phyloP scores from a whole-genome alignment of 1,140 invertebrate genomes.

The Sarcophaga bullata region DNA sequence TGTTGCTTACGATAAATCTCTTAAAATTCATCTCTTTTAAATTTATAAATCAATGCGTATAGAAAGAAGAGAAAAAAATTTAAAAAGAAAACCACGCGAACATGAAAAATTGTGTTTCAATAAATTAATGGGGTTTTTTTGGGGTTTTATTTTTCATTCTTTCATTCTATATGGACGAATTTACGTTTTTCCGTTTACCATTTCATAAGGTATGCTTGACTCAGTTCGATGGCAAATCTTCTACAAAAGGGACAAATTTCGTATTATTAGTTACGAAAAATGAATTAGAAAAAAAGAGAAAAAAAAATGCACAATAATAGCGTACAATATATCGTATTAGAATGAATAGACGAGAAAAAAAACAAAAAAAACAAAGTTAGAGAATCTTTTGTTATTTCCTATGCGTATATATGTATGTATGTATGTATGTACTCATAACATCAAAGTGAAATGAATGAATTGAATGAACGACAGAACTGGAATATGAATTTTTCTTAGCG shows the following conservation, averaged over 20 bases:
- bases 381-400: no score
- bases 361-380: no score
- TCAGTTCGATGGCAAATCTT: not conserved
- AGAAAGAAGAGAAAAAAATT: not conserved
- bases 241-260: no score
- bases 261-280: not conserved
- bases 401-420: no score
- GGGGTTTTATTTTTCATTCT: no score
- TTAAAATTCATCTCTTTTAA: constrained; percentile 15
- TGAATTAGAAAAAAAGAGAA: no score
- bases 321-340: not conserved
- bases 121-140: not conserved
- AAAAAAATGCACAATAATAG: no score
- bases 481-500: no score
- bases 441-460: no score
- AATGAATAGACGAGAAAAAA: not conserved
- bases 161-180: not conserved
- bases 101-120: not conserved
- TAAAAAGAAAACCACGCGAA: not conserved
- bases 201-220: not conserved
- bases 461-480: no score
- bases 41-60: not conserved
- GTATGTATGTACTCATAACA: no score
- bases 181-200: not conserved
- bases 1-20: constrained; percentile 26